phyloP scores from a whole-genome alignment of 2,888 invertebrate species.

The Ephialtes manifestator region DNA sequence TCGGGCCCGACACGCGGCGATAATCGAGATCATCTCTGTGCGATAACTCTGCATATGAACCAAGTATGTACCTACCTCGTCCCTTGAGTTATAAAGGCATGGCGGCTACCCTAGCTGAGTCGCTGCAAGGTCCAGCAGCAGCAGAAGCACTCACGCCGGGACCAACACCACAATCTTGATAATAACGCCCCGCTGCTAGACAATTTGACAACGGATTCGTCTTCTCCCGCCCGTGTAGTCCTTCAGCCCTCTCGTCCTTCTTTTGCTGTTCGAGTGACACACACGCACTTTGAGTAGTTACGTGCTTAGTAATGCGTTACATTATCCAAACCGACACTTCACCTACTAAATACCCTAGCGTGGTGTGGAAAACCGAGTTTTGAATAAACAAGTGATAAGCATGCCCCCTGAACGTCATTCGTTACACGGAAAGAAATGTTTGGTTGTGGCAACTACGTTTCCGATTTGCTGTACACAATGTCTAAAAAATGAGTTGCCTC shows the following conservation, averaged over 20 bases:
- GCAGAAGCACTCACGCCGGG: conserved; percentile 52
- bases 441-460: too few relatives aligned
- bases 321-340: conserved; percentile 18
- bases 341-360: not conserved
- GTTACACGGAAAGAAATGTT: too few relatives aligned
- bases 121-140: conserved; percentile 17
- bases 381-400: not conserved
- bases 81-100: conserved; percentile 39
- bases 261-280: conserved; percentile 26
- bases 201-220: conserved; percentile 83
- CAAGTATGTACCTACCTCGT: conserved; percentile 34
- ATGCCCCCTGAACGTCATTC: too few relatives aligned
- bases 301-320: conserved; percentile 48
- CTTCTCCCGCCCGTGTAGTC: conserved; percentile 66
- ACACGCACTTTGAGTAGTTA: conserved; percentile 40
- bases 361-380: conserved; percentile 1
- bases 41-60: conserved; percentile 63
- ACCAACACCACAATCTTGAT: conserved; percentile 79
- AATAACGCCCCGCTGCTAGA: conserved; percentile 81
- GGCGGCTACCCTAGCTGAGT: conserved; percentile 2
- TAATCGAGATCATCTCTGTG: conserved; percentile 70
- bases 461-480: too few relatives aligned
- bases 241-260: conserved; percentile 9
- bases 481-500: too few relatives aligned
- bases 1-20: conserved; percentile 60